Evolutionary conservation across 2,888 invertebrate species (phyloP).

Genomic region (Danaus chrysippus): DNA sequence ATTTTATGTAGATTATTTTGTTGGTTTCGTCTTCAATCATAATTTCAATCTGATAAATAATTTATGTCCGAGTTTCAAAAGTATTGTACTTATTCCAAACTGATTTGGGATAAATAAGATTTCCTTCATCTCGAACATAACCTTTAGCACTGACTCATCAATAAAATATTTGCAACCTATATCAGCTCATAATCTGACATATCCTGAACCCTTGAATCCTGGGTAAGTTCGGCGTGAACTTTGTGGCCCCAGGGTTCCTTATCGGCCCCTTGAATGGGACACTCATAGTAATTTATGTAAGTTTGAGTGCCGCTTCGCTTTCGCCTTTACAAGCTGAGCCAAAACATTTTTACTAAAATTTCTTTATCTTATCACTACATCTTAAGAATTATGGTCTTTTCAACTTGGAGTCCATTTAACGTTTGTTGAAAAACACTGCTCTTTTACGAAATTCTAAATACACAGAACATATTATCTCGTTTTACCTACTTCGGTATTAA

Average conservation of each 20-base stretch:
- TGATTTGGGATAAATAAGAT: too few species aligned
- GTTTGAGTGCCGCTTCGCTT: constrained; percentile 35
- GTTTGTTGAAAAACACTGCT: neutral
- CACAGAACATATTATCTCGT: neutral
- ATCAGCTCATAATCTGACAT: constrained; percentile 44
- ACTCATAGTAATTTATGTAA: constrained; percentile 70
- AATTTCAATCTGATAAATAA: too few species aligned
- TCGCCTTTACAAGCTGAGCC: constrained; percentile 24
- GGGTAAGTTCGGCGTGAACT: constrained; percentile 55
- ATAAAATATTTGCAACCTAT: constrained; percentile 59
- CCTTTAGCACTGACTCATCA: constrained; percentile 6
- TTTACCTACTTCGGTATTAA: neutral
- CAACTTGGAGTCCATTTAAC: constrained; percentile 5
- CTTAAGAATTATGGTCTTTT: constrained; percentile 24
- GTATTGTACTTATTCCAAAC: too few species aligned
- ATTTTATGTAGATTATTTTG: too few species aligned
- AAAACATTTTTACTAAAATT: constrained; percentile 30
- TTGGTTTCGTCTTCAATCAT: too few species aligned
- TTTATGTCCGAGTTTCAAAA: too few species aligned
- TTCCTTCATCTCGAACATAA: neutral
- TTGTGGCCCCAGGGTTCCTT: constrained; percentile 53
- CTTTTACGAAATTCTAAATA: neutral
- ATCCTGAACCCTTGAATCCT: constrained; percentile 43
- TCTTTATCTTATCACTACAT: constrained; percentile 33
- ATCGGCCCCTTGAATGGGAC: constrained; percentile 58